Base-by-base conservation (phyloP, 35 echinoderm and acorn worm species). In the Chiridota heheva region DNA sequence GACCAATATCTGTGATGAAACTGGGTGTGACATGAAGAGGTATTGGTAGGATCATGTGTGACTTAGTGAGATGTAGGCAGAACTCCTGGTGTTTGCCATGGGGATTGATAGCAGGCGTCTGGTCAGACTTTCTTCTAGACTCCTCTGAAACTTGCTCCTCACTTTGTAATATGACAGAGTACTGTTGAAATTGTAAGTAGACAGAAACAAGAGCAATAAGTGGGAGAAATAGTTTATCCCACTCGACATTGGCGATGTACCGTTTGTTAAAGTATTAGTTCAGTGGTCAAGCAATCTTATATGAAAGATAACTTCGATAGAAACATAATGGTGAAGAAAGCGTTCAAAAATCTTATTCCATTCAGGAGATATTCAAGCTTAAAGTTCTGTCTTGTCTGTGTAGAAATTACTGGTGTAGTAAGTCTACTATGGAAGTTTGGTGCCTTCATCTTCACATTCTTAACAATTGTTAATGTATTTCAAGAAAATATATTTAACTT, bases 1-100 rank as follows among this genome's bases (percentile, higher is more conserved):
- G 86, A 98, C 89, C 80, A 27, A 98, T 98, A 80, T 98, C 95
- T 38, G 95, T 98, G 37, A 98, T 98, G 41, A 98, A 98, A 35
- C 87, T 81, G 4, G 95, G 95, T 6, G 95, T 97, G 17, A 91
- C 77, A 59, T 98, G 95, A 0, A 97, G 67, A 46, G 89, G 95
- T 42, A 98, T 92, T 13, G 95, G 95, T 40, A 98, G 69, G 34
- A 91, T 73, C 84, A 98, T 89, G 75, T 98, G 95, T 1, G 95
- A 91, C 44, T 98, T 91, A 38, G 67, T 76, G 33, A 91, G 62
- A 63, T 98, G 95, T 8, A 98, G 67, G 42, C 95, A 90, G 60
- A 98, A 98, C 40, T 98, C 95, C 41, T 98, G 95, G 40, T 98
- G 95, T 56, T 88, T 84, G 63, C 89, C 81, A 60, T 92, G 76